A percentile compares a stretch with the other conserved stretches of the same genome.
Conservation (phyloP, 2,888 invertebrate species). For the Morinoia aosen region DNA sequence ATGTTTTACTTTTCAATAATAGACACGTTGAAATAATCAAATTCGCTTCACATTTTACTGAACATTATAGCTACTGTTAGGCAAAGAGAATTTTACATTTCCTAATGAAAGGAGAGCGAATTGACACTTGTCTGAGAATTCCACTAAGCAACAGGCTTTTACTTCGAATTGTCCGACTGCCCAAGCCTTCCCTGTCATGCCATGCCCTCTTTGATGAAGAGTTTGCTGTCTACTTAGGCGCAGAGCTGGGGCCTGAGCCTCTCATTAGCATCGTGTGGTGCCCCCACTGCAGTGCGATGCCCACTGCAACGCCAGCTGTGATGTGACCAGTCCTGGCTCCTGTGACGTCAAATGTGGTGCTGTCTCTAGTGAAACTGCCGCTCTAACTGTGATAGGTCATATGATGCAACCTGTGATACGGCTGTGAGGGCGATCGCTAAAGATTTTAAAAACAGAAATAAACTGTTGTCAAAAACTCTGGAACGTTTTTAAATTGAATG, state of each 20-base stretch:
- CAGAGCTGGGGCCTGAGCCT: not conserved
- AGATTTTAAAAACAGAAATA: too few relatives aligned
- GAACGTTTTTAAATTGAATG: too few relatives aligned
- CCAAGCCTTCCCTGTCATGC: not conserved
- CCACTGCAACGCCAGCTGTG: not conserved
- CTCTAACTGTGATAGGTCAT: not conserved
- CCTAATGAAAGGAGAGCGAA: too few relatives aligned
- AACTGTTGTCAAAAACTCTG: too few relatives aligned
- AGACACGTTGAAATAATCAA: too few relatives aligned
- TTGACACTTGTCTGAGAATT: not conserved
- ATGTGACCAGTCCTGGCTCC: not conserved
- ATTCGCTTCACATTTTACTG: too few relatives aligned
- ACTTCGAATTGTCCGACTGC: not conserved
- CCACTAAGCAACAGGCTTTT: not conserved
- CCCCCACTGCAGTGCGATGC: not conserved
- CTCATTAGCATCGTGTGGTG: not conserved
- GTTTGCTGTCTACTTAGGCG: not conserved
- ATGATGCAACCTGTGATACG: not conserved
- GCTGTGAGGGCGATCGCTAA: not conserved
- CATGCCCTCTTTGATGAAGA: not conserved
- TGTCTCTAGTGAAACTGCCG: too few relatives aligned
- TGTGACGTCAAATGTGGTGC: not conserved
- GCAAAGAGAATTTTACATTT: too few relatives aligned
- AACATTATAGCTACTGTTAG: too few relatives aligned
- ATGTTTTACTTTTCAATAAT: too few relatives aligned